These are phyloP conservation scores for Cyclophora punctaria DNA, from an alignment of 2,888 invertebrate genomes.

Conservation along the genomic window DNA sequence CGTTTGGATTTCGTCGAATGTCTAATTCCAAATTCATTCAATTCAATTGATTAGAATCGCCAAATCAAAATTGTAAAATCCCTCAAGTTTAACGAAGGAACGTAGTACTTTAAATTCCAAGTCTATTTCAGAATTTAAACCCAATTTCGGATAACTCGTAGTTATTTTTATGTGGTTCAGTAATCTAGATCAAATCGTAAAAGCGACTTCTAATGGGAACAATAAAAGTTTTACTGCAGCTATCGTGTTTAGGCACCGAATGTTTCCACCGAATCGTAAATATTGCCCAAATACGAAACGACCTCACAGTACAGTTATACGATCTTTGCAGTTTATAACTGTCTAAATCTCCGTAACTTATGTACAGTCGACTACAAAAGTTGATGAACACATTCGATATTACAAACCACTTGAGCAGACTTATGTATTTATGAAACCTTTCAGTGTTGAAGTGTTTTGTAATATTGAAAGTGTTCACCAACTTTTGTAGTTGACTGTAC, in stretches of 20 bases:
- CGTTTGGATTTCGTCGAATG: too few species aligned
- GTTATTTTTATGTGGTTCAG: conserved; percentile 17
- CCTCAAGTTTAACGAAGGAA: too few species aligned
- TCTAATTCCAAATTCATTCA: too few species aligned
- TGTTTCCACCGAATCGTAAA: conserved; percentile 46
- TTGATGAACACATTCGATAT: neutral
- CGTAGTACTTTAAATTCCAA: too few species aligned
- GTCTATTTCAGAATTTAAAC: neutral
- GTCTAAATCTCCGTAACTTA: conserved; percentile 12
- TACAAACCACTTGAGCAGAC: neutral
- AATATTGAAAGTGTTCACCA: too few species aligned
- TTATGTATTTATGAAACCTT: too few species aligned
- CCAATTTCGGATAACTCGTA: conserved; percentile 3
- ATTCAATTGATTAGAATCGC: too few species aligned
- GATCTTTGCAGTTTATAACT: conserved; percentile 18
- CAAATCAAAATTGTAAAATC: too few species aligned
- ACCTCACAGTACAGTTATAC: conserved; percentile 14
- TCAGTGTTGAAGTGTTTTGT: too few species aligned
- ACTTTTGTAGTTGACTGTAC: too few species aligned
- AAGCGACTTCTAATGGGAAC: conserved; percentile 41
- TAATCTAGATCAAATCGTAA: conserved; percentile 45
- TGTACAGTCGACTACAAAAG: conserved; percentile 1
- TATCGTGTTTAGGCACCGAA: conserved; percentile 31
- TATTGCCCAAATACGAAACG: conserved; percentile 40
- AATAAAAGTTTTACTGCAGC: conserved; percentile 47